Conservation (phyloP, 2,797 vertebrate species). For the Podarcis lilfordi region DNA sequence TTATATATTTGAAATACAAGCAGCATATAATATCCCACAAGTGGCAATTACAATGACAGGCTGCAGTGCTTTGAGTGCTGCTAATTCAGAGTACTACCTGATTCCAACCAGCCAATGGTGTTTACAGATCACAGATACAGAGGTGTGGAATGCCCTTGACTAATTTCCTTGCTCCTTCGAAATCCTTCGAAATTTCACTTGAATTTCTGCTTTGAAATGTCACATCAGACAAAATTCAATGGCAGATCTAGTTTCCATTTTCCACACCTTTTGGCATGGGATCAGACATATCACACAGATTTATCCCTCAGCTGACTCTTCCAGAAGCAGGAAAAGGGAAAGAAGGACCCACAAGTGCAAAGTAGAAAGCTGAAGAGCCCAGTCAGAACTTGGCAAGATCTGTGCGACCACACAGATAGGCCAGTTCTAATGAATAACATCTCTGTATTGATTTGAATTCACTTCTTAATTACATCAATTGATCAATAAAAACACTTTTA, state of each 20-base stretch:
- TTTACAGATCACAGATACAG: not conserved
- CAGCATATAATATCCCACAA: not conserved
- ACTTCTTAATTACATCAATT: not conserved
- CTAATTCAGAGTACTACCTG: no score
- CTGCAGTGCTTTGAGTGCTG: no score
- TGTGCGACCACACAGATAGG: not conserved
- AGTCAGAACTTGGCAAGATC: not conserved
- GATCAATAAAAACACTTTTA: conserved; percentile 18
- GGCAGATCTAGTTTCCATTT: no score
- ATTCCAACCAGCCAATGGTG: no score
- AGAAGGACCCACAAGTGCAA: not conserved
- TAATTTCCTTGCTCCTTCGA: not conserved
- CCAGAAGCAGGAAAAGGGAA: not conserved
- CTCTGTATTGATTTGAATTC: conserved; percentile 1
- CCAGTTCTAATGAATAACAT: not conserved
- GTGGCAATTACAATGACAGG: not conserved
- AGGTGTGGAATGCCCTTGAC: not conserved
- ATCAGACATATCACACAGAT: not conserved
- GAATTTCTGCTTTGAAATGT: not conserved
- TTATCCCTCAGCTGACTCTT: not conserved
- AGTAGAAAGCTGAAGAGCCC: not conserved
- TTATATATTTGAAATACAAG: not conserved
- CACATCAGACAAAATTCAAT: not conserved
- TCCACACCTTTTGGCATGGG: not conserved
- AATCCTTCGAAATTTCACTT: not conserved